Conservation (phyloP, 2,113 vertebrate species). For the Cryptomyrus ogoouensis region DNA sequence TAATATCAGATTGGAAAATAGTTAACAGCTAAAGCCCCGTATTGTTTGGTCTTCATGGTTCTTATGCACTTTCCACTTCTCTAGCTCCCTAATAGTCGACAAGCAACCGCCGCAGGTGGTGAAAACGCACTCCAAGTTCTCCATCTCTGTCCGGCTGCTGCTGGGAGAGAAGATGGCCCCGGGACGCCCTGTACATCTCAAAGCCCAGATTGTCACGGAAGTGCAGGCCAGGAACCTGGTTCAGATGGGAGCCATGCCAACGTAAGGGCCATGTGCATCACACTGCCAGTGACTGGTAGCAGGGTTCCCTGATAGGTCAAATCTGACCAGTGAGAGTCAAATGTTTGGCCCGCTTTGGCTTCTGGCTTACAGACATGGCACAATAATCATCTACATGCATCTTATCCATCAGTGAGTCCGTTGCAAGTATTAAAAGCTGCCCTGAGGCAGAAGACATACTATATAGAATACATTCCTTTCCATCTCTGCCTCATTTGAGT, state of each 20-base stretch:
- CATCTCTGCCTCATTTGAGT: not conserved
- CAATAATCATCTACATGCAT: not conserved
- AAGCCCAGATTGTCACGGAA: slow-evolving; percentile 86
- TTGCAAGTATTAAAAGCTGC: not conserved
- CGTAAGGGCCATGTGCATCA: slow-evolving; percentile 41
- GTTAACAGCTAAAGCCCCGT: not conserved
- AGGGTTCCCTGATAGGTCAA: not conserved
- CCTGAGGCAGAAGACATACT: not conserved
- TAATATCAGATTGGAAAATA: not conserved
- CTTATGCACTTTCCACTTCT: not conserved
- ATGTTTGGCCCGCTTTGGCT: not conserved
- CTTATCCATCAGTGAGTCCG: not conserved
- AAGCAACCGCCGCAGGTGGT: slow-evolving; percentile 93
- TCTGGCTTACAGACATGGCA: not conserved
- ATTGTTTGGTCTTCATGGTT: not conserved
- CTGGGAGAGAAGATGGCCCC: slow-evolving; percentile 73
- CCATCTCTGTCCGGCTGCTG: slow-evolving; percentile 77
- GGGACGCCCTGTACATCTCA: slow-evolving; percentile 71
- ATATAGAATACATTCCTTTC: not conserved
- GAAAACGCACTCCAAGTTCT: slow-evolving; percentile 96
- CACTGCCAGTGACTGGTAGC: not conserved
- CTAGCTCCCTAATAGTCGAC: slow-evolving; percentile 84
- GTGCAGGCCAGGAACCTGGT: slow-evolving; percentile 71
- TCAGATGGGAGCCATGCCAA: slow-evolving; percentile 36
- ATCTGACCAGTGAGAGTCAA: not conserved